Base-by-base conservation (phyloP, 2,797 vertebrate species). In the Knipowitschia caucasica region DNA sequence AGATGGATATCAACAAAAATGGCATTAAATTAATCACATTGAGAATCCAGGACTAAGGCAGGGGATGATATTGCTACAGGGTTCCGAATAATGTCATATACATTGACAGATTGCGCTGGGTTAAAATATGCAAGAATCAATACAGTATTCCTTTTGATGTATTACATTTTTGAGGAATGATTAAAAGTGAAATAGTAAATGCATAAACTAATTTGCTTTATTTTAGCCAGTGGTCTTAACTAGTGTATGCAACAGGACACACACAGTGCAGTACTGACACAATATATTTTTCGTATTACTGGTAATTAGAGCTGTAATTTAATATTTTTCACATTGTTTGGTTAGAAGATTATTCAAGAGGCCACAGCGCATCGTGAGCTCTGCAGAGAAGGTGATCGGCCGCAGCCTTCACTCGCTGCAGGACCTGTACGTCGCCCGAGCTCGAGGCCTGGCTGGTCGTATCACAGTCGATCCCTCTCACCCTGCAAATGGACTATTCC, bases 11-110 rank as follows among this genome's bases (percentile, higher is more conserved):
- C 57, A 47, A 50, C 57, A 73, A 64, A 65, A 56, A 74, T 57
- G 53, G n/a, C n/a, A n/a, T n/a, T n/a, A 75, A 71, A 84, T 81
- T 66, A 80, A 82, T 84, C 82, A 85, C 69, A 71, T 62, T 51
- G 40, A 74, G 76, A 62, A 58, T 9, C 9, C 66, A 35, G 50
- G n/a, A 34, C 43, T 69, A 60, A 53, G 72, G 59, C 18, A 15
- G 33, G 21, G 36, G 12, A 21, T 20, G 7, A 21, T 11, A 20
- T 4, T 4, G 18, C 27, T 21, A 40, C 25, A 20, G 12, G 23
- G 15, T 38, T 6, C 44, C 4, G 14, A 17, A 29, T 26, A 43
- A 43, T 23, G 10, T 2, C 4, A 42, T 24, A 2, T 42, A 10
- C 21, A 3, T 21, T 21, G 18, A 10, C 38, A 40, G 20, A 21